Percentiles rank a stretch among this genome's conserved stretches.
Evolutionary conservation across 2,888 invertebrate species (phyloP).

Genomic region (Margaritifera margaritifera): DNA sequence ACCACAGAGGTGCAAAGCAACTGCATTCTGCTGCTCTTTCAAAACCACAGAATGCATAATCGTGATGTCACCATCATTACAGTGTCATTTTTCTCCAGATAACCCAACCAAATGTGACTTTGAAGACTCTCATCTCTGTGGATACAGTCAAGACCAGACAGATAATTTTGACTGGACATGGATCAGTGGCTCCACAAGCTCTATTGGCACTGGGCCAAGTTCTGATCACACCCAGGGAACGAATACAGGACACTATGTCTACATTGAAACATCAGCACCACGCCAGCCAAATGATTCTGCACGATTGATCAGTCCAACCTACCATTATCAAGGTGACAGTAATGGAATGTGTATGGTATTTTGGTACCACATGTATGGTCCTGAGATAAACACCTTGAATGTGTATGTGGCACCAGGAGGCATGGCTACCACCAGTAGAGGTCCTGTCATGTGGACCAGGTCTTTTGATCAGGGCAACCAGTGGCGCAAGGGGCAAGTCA

Average conservation of each 20-base stretch:
- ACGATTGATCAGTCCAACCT: conserved; percentile 46
- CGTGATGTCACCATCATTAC: conserved; percentile 30
- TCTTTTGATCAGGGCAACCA: conserved; percentile 57
- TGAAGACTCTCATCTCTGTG: conserved; percentile 44
- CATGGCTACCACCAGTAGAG: conserved; percentile 15
- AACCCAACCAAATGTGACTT: conserved; percentile 39
- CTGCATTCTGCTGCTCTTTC: too few species aligned
- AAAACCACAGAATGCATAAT: too few species aligned
- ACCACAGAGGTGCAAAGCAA: too few species aligned
- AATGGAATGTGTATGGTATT: conserved; percentile 44
- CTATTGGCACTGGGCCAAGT: conserved; percentile 55
- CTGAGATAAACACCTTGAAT: conserved; percentile 54
- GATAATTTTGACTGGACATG: conserved; percentile 55
- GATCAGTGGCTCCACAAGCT: conserved; percentile 44
- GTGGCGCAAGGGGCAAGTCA: conserved; percentile 55
- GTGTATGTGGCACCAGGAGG: conserved; percentile 37
- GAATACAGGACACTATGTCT: conserved; percentile 54
- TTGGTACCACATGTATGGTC: conserved; percentile 65
- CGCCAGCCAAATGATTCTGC: conserved; percentile 49
- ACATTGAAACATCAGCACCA: conserved; percentile 55
- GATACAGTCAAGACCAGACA: conserved; percentile 46
- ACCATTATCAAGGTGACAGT: conserved; percentile 26
- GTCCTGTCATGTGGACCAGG: conserved; percentile 47
- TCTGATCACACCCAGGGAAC: conserved; percentile 56
- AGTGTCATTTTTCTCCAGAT: conserved; percentile 8